These are phyloP conservation scores for Noctua comes DNA, from an alignment of 2,888 invertebrate genomes.

Conservation along the genomic window DNA sequence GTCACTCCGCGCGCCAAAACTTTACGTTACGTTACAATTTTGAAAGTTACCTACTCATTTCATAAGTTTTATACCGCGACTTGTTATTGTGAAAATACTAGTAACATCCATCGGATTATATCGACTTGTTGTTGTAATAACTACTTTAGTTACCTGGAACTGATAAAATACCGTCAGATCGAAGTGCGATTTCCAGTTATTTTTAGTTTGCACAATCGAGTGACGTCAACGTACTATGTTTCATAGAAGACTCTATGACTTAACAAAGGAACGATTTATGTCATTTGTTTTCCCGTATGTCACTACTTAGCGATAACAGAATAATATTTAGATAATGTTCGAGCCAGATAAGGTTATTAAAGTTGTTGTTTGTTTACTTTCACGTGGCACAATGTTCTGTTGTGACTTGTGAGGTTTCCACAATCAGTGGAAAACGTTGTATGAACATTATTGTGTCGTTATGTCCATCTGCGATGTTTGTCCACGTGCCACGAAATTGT, in stretches of 20 bases:
- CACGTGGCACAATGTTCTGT: slow-evolving; percentile 37
- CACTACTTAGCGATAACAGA: slow-evolving; percentile 45
- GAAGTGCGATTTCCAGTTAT: slow-evolving; percentile 70
- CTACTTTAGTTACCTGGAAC: slow-evolving; percentile 67
- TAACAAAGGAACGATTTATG: slow-evolving; percentile 45
- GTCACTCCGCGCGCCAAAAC: not conserved
- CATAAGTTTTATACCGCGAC: slow-evolving; percentile 1
- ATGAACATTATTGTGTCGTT: slow-evolving; percentile 27
- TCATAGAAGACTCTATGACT: slow-evolving; percentile 56
- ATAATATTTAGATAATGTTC: slow-evolving; percentile 52
- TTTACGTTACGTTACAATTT: slow-evolving; percentile 8
- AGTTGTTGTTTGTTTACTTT: slow-evolving; percentile 50
- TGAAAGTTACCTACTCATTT: slow-evolving; percentile 13
- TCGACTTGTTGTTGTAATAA: slow-evolving; percentile 55
- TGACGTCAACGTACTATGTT: slow-evolving; percentile 70
- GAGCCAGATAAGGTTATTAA: slow-evolving; percentile 53
- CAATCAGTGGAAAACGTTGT: slow-evolving; percentile 36
- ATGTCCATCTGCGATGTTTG: slow-evolving; percentile 33
- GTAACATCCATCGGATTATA: slow-evolving; percentile 41
- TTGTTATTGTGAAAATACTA: slow-evolving; percentile 44
- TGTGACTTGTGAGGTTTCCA: slow-evolving; percentile 45
- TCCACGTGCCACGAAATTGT: slow-evolving; percentile 35
- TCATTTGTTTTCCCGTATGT: slow-evolving; percentile 49
- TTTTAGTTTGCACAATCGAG: slow-evolving; percentile 70
- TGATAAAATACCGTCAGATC: slow-evolving; percentile 71